phyloP scores from a whole-genome alignment of 2,797 vertebrate genomes.

The Aeoliscus strigatus region DNA sequence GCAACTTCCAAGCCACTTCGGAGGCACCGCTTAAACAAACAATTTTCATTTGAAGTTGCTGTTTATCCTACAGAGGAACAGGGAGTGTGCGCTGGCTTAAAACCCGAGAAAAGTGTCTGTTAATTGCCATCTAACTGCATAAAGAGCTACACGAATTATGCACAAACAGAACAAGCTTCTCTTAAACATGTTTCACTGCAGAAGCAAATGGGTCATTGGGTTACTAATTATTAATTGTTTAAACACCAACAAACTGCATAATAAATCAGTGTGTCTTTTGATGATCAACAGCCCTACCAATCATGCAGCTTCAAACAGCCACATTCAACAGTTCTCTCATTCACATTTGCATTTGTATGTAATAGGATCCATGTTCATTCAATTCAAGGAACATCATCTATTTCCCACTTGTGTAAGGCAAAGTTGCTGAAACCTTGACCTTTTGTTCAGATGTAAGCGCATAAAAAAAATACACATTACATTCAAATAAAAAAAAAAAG shows the following conservation, averaged over 20 bases:
- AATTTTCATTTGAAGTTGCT: constrained; percentile 38
- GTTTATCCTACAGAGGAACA: constrained; percentile 48
- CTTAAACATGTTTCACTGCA: constrained; percentile 66
- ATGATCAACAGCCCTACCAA: constrained; percentile 57
- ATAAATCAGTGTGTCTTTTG: constrained; percentile 63
- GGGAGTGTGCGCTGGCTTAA: constrained; percentile 36
- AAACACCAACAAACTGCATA: constrained; percentile 70
- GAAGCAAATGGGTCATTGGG: constrained; percentile 68
- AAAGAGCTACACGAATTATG: constrained; percentile 68
- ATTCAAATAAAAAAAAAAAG: constrained; percentile 10
- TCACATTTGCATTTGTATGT: constrained; percentile 58
- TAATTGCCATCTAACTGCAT: constrained; percentile 69
- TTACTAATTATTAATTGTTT: constrained; percentile 76
- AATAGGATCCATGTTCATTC: constrained; percentile 32
- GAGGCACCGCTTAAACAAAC: constrained; percentile 24
- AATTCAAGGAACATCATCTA: constrained; percentile 24
- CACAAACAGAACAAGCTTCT: constrained; percentile 62
- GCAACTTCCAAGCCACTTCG: constrained; percentile 28
- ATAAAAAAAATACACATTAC: no score
- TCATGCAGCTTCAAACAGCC: constrained; percentile 57
- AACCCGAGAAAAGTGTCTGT: constrained; percentile 50
- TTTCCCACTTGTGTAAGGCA: constrained; percentile 16
- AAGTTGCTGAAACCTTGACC: no score
- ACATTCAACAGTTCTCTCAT: constrained; percentile 40
- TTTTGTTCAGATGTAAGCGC: no score